Percentiles rank a stretch among this genome's conserved stretches.
Evolutionary conservation across 2,888 invertebrate genomes (phyloP).

Genomic region (Timandra comae): DNA sequence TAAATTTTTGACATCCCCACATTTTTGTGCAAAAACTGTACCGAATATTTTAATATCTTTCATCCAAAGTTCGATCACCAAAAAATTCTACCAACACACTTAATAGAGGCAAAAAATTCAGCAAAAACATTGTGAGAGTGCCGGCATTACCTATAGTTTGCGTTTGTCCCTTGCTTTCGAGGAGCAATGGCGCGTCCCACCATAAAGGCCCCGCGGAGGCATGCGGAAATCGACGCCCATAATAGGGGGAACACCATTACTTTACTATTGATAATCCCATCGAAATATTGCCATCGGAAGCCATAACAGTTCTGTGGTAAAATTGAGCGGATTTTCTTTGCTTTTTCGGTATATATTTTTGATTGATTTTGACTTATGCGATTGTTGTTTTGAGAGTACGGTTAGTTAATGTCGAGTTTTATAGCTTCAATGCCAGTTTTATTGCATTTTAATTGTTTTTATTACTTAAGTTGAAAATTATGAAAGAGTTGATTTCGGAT

Average conservation of each 20-base stretch:
- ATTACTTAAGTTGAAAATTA: too few species aligned
- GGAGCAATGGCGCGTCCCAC: conserved; percentile 68
- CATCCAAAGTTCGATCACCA: too few species aligned
- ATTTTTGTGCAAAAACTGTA: too few species aligned
- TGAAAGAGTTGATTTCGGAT: too few species aligned
- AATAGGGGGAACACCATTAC: conserved; percentile 73
- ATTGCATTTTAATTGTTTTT: too few species aligned
- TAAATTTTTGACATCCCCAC: too few species aligned
- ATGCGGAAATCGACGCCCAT: conserved; percentile 71
- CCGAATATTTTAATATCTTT: too few species aligned
- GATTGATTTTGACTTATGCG: conserved; percentile 17
- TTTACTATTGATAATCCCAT: conserved; percentile 72
- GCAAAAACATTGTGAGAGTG: conserved; percentile 5
- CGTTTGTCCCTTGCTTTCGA: conserved; percentile 46
- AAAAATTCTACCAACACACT: too few species aligned
- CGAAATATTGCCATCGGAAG: conserved; percentile 70
- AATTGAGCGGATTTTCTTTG: conserved; percentile 61
- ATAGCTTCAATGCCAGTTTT: too few species aligned
- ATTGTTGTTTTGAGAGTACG: conserved; percentile 8
- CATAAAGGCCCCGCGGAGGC: conserved; percentile 65
- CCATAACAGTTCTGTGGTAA: conserved; percentile 75
- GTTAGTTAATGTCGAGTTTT: too few species aligned
- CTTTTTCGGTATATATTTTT: conserved; percentile 28
- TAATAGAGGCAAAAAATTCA: conserved; percentile 16
- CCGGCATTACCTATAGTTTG: conserved; percentile 35